Conservation (phyloP, 2,888 invertebrate genomes). For the Drosophila hamatofila region DNA sequence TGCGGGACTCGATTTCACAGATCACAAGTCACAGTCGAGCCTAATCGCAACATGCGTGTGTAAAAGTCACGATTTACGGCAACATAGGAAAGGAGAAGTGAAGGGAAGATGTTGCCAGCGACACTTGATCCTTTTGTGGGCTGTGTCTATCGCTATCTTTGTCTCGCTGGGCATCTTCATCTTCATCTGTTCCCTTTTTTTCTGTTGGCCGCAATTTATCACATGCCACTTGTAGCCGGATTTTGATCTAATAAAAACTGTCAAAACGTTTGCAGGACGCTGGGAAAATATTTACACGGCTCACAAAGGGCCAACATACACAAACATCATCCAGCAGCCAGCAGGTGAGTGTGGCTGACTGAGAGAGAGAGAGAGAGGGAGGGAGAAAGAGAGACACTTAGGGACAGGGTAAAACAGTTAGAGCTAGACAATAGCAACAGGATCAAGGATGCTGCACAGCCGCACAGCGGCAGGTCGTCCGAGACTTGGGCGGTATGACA, state of each 20-base stretch:
- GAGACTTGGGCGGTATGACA: conserved; percentile 73
- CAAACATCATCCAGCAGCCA: neutral
- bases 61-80: conserved; percentile 30
- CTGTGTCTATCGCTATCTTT: conserved; percentile 30
- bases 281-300: conserved; percentile 82
- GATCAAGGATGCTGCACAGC: conserved; percentile 56
- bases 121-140: conserved; percentile 53
- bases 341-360: neutral
- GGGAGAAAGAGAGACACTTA: conserved; percentile 4
- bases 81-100: no score
- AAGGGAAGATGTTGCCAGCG: conserved; percentile 11
- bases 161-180: conserved; percentile 34
- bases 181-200: conserved; percentile 23
- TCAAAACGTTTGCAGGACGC: conserved; percentile 80
- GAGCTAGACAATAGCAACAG: conserved; percentile 57
- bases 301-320: conserved; percentile 40
- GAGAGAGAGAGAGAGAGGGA: conserved; percentile 5
- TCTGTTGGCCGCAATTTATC: conserved; percentile 73
- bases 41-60: conserved; percentile 16
- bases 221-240: conserved; percentile 75
- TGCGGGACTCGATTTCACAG: conserved; percentile 16
- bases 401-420: conserved; percentile 62
- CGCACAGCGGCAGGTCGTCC: conserved; percentile 57
- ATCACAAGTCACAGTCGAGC: conserved; percentile 18
- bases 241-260: conserved; percentile 82